These are phyloP conservation scores for Cyclophora albipunctata DNA, from an alignment of 2,888 invertebrate species.

Conservation along the genomic window DNA sequence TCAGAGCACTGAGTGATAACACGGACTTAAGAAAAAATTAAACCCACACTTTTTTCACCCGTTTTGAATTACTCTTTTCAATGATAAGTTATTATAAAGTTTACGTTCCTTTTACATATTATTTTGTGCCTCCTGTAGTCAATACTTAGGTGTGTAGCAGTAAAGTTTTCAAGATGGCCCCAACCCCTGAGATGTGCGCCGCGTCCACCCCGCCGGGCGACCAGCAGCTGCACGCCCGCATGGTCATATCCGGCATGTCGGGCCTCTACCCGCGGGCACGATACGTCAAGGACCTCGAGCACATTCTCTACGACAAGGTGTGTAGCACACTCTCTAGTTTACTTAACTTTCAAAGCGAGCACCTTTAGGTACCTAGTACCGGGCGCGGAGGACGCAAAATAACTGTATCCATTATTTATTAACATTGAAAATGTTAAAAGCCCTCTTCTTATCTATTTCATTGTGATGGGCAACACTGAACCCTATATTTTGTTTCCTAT, in stretches of 20 bases:
- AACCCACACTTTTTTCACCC: too few relatives aligned
- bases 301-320: slow-evolving; percentile 19
- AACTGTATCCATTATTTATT: neutral
- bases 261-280: slow-evolving; percentile 15
- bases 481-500: too few relatives aligned
- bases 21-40: too few relatives aligned
- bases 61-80: too few relatives aligned
- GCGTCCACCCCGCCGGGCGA: neutral
- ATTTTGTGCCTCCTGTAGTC: too few relatives aligned
- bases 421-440: too few relatives aligned
- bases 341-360: neutral
- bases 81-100: too few relatives aligned
- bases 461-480: too few relatives aligned
- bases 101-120: too few relatives aligned
- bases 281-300: slow-evolving; percentile 11
- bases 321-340: neutral
- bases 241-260: slow-evolving; percentile 19
- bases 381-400: neutral
- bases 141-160: too few relatives aligned
- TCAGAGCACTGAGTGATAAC: too few relatives aligned
- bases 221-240: slow-evolving; percentile 1
- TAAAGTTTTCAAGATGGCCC: neutral
- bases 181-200: neutral
- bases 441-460: too few relatives aligned
- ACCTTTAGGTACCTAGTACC: slow-evolving; percentile 3